phyloP scores from a whole-genome alignment of 1,140 invertebrate genomes.

The Hypothenemus hampei region DNA sequence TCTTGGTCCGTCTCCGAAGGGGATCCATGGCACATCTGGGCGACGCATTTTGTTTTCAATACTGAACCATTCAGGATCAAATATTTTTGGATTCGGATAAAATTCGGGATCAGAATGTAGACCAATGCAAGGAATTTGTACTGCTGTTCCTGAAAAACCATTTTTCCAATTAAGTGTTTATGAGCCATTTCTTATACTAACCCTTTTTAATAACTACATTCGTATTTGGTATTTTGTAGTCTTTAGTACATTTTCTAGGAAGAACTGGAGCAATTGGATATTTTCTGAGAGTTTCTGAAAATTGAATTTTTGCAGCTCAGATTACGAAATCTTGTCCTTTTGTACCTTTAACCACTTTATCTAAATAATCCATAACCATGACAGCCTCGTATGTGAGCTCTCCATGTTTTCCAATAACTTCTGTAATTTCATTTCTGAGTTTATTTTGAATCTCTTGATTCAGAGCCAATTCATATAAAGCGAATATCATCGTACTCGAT shows the following conservation, averaged over 20 bases:
- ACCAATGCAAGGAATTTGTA: constrained; percentile 39
- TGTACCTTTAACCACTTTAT: constrained; percentile 45
- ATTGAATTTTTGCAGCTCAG: not conserved
- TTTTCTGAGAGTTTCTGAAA: constrained; percentile 37
- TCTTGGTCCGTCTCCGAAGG: constrained; percentile 55
- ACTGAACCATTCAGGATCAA: constrained; percentile 52
- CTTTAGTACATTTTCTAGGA: constrained; percentile 42
- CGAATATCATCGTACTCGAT: constrained; percentile 51
- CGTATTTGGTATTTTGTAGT: constrained; percentile 43
- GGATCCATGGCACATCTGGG: constrained; percentile 49
- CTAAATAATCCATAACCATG: constrained; percentile 44
- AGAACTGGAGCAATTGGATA: constrained; percentile 26
- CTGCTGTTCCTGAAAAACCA: constrained; percentile 29
- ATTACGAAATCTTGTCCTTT: not conserved
- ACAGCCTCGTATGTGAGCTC: constrained; percentile 51
- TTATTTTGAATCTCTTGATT: constrained; percentile 53
- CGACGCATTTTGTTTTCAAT: constrained; percentile 42
- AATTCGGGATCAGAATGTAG: constrained; percentile 48
- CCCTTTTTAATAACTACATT: constrained; percentile 22
- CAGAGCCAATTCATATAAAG: constrained; percentile 51
- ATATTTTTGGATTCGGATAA: constrained; percentile 54
- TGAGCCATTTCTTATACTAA: too few species aligned
- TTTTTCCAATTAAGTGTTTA: too few species aligned
- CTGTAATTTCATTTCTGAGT: constrained; percentile 50
- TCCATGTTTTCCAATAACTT: constrained; percentile 43